Base-by-base conservation (phyloP, 2,797 vertebrate genomes). In the Podarcis lilfordi region DNA sequence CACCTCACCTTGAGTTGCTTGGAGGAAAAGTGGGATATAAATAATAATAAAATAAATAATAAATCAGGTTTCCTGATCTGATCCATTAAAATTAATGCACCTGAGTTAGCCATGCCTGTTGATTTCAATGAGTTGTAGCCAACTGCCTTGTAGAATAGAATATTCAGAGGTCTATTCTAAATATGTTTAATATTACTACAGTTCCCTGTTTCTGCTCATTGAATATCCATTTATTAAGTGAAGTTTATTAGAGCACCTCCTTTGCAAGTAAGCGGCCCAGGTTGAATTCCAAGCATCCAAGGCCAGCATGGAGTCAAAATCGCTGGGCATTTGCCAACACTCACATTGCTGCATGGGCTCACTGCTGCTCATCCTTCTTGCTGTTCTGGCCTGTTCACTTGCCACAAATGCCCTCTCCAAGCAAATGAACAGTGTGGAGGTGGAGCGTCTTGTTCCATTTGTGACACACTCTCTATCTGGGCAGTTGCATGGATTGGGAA, bases 161-260 rank as follows among this genome's bases (percentile, higher is more conserved):
- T 50, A 50, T 50, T 50, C 45, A 50, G 45, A 50, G 59, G 59
- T 21, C 59, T 61, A 61, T 21, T 4, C 59, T 21, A 61, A 61
- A 21, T 21, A 61, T 61, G 1, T 17, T 61, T 61, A 21, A 21
- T 6, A 61, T 21, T 61, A 6, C 15, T 61, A 61, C 17, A 21
- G 5, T 21, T 11, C 45, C 45, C 45, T 50, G 45, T 92, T 92
- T 89, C 93, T 91, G 88, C 91, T 94, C 78, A 5, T 21, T 61
- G 19, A 61, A 59, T 9, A 21, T 45, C 8, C 64, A 37, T 43
- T 71, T 50, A 50, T 50, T 50, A 50, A 10, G 11, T 50, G 10
- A 11, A 1, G 45, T 45, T 45, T 40, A 32, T 2, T 68, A 43
- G 40, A 71, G 43, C 29, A 68, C 43, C 40, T 40, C 69, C 27